These are phyloP conservation scores for Rhadinocentrus ornatus DNA, from an alignment of 2,797 vertebrate genomes.

Conservation along the genomic window DNA sequence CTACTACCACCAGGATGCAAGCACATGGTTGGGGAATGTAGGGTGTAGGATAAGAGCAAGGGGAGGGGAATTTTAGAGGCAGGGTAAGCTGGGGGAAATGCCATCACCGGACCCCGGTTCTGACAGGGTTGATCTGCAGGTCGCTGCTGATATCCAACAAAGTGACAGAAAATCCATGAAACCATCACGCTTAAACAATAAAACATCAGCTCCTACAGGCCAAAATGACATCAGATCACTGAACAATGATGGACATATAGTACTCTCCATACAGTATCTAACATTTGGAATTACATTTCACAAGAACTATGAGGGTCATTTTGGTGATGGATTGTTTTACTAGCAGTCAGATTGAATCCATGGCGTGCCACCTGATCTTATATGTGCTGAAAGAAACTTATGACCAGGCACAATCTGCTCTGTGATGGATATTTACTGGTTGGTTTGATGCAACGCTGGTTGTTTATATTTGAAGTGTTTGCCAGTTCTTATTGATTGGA, in stretches of 20 bases:
- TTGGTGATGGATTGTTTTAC: constrained; percentile 70
- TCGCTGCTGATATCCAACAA: constrained; percentile 71
- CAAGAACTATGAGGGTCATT: constrained; percentile 60
- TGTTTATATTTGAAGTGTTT: constrained; percentile 55
- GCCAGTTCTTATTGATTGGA: constrained; percentile 62
- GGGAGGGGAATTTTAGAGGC: constrained; percentile 22
- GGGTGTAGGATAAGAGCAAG: background rate
- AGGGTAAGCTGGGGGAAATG: constrained; percentile 27
- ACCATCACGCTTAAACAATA: constrained; percentile 78
- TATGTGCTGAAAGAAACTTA: constrained; percentile 49
- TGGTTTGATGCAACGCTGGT: constrained; percentile 19
- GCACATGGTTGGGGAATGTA: constrained; percentile 46
- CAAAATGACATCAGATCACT: constrained; percentile 66
- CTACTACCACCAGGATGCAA: constrained; percentile 32
- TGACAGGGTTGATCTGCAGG: constrained; percentile 77
- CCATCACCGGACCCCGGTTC: constrained; percentile 59
- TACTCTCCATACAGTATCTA: constrained; percentile 65
- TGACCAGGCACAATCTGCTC: constrained; percentile 40
- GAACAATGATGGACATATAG: constrained; percentile 72
- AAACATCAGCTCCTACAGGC: constrained; percentile 67
- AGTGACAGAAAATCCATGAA: constrained; percentile 77
- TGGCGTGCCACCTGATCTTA: constrained; percentile 44
- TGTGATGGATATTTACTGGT: constrained; percentile 51
- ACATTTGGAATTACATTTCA: constrained; percentile 72
- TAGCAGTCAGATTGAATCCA: constrained; percentile 54